A percentile compares a stretch with the other conserved stretches of the same genome.
Evolutionary conservation across 2,797 vertebrate species (phyloP).

Genomic region (Pseudomugil tenellus): DNA sequence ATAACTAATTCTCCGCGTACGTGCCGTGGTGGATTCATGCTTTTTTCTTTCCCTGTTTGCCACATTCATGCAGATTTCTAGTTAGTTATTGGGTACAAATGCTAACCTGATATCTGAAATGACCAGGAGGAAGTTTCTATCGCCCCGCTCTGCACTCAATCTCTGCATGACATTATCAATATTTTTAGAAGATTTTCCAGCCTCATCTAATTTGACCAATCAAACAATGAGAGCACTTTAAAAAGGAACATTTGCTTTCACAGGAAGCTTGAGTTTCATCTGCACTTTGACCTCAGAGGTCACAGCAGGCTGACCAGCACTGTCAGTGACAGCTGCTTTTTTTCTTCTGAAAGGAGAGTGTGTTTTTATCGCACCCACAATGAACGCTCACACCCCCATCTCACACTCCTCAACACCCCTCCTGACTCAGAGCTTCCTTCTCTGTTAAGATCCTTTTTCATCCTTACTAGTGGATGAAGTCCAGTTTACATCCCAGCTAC

Average conservation of each 20-base stretch:
- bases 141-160: neutral
- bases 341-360: slow-evolving; percentile 41
- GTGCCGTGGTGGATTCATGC: neutral
- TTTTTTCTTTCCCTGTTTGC: neutral
- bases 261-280: neutral
- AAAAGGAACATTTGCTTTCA: neutral
- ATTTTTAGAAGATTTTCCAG: neutral
- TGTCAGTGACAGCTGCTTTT: slow-evolving; percentile 13
- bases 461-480: slow-evolving; percentile 24
- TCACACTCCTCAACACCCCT: neutral
- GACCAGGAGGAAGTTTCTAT: neutral
- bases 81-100: neutral
- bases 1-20: neutral
- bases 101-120: neutral
- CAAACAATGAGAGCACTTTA: neutral
- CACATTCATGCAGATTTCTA: neutral
- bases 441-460: slow-evolving; percentile 55
- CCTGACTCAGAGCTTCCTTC: slow-evolving; percentile 22
- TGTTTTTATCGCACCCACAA: slow-evolving; percentile 28
- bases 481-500: slow-evolving; percentile 46
- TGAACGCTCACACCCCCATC: neutral
- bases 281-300: slow-evolving; percentile 34
- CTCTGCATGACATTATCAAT: neutral
- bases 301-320: neutral
- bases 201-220: neutral